Base-by-base conservation (phyloP, 2,797 vertebrate genomes). In the Xerus rutilus region DNA sequence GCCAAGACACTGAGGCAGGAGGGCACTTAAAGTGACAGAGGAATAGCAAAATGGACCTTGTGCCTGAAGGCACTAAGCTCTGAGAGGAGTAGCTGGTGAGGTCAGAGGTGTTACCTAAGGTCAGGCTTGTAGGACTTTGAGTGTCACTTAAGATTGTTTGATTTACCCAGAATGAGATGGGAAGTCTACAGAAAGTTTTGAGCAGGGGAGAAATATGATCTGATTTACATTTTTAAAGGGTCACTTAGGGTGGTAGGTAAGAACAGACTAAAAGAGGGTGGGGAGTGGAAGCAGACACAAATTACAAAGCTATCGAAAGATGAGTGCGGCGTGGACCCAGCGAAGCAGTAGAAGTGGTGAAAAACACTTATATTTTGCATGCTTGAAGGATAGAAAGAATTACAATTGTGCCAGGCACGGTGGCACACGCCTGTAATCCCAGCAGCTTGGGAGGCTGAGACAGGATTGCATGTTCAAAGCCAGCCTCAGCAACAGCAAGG, bases 81-180 rank as follows among this genome's bases (percentile, higher is more conserved):
- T 62, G n/a, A 49, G 39, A 90, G 28, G 11, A 89, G 52, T 2
- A 25, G 67, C 54, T 82, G 45, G 35, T 15, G 72, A 82, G 52
- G 64, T 69, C 77, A 73, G 52, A 74, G 35, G 62, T 11, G 47
- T 35, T 69, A 81, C 28, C 87, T 62, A 28, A 14, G 35, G 30
- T 82, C 69, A 77, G 69, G 39, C 25, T 17, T 76, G 65, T 35
- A 52, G 62, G 47, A 43, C 47, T 70, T n/a, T 78, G 39, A 81
- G 39, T n/a, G 67, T 57, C 28, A 72, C 39, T 39, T 79, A 79
- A 86, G 57, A 78, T 25, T 18, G 11, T 74, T 57, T 32, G n/a
- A 72, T 43, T 88, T 79, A 90, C 43, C 87, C 49, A 92, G 67
- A 86, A 81, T n/a, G 45, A 90, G 62, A 90, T 12, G 35, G 52